Evolutionary conservation across 2,797 vertebrate species (phyloP), one percentile per base, ranked within the genome.

Genomic region (Rhincodon typus): DNA sequence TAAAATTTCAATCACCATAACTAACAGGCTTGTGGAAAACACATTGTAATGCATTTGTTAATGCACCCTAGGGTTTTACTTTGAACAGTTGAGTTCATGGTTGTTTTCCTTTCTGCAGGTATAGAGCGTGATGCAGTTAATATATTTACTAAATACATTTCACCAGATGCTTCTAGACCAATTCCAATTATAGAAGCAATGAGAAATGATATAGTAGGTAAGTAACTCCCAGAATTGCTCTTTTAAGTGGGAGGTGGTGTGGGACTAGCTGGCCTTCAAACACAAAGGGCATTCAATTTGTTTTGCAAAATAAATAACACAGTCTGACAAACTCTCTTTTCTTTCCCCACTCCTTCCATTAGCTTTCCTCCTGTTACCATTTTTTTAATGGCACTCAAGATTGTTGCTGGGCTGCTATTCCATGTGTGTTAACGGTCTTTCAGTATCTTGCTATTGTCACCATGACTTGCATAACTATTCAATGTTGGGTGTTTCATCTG

Each of bases 141-240:
- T 96, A 99, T 99, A 97, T 99, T 99, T 97, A 99, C 99, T 96
- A 99, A 99, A 98, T 99, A 99, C 96, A 98, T 99, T 97, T 99
- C 99, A 97, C 99, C 99, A 95, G 99, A 99, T 96, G 99, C 99
- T 97, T 98, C 97, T 97, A 99, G 98, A 96, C 99, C 99, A 94
- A 99, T 99, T 96, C 99, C 99, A 94, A 98, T 99, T 97, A 99
- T 98, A 93, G 99, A 99, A 97, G 98, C 98, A 96, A 98, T 98
- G 97, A 98, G 99, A 97, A 99, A 99, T 94, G 98, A 99, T 96
- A 99, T 99, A 23, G 98, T 99, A 96, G 99, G 99, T 99, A 98
- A 98, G 98, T 96, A 95, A 10, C 23, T 19, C 27, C 21, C 50
- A 53, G 70, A 74, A 50, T 95, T 77, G 30, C 17, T 57, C 27